Evolutionary conservation across 2,797 vertebrate species (phyloP).

Genomic region (Triplophysa bombifrons): DNA sequence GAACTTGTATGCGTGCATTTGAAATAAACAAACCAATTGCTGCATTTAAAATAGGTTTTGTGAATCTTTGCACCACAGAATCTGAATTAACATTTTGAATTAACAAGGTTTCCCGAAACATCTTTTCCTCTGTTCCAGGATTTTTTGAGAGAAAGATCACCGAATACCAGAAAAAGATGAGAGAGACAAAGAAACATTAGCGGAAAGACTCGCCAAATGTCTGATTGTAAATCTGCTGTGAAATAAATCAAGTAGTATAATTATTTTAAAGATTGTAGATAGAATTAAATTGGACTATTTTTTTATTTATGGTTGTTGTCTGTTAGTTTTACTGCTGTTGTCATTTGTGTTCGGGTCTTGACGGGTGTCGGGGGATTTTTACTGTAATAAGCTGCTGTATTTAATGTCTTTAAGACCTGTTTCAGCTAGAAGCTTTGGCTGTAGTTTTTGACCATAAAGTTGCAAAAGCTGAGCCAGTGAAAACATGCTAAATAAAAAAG

Average conservation of each 20-base stretch:
- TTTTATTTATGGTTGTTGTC: constrained; percentile 25
- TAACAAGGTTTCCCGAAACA: neutral
- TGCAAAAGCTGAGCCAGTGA: constrained; percentile 16
- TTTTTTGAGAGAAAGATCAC: constrained; percentile 76
- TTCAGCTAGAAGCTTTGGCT: neutral
- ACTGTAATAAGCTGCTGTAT: constrained; percentile 31
- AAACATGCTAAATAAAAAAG: neutral
- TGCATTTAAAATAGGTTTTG: neutral
- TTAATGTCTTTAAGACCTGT: constrained; percentile 18
- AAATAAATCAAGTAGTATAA: constrained; percentile 35
- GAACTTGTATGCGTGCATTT: too few species aligned
- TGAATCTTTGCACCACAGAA: neutral
- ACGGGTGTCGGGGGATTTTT: neutral
- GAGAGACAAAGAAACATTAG: constrained; percentile 71
- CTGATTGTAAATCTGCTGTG: constrained; percentile 15
- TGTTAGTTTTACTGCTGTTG: neutral
- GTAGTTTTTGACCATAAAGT: constrained; percentile 8
- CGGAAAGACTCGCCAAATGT: constrained; percentile 12
- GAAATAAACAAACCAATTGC: neutral
- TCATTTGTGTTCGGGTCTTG: constrained; percentile 4
- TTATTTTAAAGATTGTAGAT: constrained; percentile 50
- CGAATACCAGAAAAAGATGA: constrained; percentile 73
- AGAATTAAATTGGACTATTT: neutral
- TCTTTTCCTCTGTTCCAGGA: constrained; percentile 62
- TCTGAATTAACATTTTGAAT: neutral